Evolutionary conservation across 2,888 invertebrate genomes (phyloP).

Genomic region (Euclidia mi): DNA sequence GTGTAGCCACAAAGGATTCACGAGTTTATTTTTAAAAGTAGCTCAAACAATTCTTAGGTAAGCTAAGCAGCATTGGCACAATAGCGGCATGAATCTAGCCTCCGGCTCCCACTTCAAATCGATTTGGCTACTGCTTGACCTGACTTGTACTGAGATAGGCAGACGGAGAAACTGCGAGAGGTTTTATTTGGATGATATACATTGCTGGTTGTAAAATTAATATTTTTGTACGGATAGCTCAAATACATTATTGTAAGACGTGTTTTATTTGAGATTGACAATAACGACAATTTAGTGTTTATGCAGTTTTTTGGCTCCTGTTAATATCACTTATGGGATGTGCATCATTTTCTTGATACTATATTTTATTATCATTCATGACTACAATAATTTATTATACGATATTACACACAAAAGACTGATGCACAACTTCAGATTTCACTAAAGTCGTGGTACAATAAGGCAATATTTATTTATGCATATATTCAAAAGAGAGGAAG

Average conservation of each 20-base stretch:
- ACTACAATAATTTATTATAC: too few relatives aligned
- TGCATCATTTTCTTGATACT: too few relatives aligned
- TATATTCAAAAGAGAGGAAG: too few relatives aligned
- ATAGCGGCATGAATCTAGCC: constrained; percentile 64
- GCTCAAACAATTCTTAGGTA: constrained; percentile 65
- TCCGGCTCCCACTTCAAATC: constrained; percentile 66
- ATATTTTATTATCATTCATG: too few relatives aligned
- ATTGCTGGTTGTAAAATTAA: constrained; percentile 27
- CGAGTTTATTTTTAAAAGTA: constrained; percentile 67
- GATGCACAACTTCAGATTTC: too few relatives aligned
- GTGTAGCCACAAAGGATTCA: constrained; percentile 59
- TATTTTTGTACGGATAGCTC: background rate
- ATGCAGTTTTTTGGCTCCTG: too few relatives aligned
- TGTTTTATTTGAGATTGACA: too few relatives aligned
- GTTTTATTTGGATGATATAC: constrained; percentile 29
- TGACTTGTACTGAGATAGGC: constrained; percentile 42
- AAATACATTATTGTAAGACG: background rate
- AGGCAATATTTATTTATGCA: too few relatives aligned
- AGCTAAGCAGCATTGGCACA: constrained; percentile 68
- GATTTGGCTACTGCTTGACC: constrained; percentile 75
- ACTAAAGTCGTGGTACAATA: too few relatives aligned
- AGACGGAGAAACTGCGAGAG: background rate
- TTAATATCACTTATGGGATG: too few relatives aligned
- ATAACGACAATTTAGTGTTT: too few relatives aligned
- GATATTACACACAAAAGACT: too few relatives aligned